phyloP scores from a whole-genome alignment of 1,140 invertebrate species.

The Trachymyrmex septentrionalis region DNA sequence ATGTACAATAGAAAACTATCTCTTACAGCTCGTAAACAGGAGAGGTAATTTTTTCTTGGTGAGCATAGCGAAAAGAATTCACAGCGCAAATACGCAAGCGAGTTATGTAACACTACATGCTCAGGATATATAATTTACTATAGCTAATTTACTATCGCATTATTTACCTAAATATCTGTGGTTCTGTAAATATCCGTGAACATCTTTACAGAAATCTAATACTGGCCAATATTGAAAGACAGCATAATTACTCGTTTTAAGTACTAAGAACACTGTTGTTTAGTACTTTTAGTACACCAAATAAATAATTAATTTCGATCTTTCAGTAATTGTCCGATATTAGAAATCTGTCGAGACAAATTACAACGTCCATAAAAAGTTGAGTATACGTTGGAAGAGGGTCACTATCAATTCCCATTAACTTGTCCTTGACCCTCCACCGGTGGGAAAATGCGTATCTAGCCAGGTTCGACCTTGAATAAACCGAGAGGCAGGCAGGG shows the following conservation, averaged over 20 bases:
- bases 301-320: too few relatives aligned
- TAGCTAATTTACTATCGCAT: neutral
- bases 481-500: neutral
- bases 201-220: too few relatives aligned
- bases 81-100: neutral
- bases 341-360: neutral
- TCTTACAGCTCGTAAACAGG: neutral
- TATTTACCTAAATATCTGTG: neutral
- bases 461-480: neutral
- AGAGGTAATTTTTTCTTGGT: neutral
- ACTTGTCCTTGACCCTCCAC: neutral
- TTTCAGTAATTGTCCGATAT: too few relatives aligned
- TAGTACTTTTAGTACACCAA: too few relatives aligned
- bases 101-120: neutral
- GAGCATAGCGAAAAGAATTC: neutral
- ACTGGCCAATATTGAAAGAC: too few relatives aligned
- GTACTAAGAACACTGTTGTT: too few relatives aligned
- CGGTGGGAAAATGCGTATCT: slow-evolving; percentile 8
- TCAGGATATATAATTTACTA: neutral
- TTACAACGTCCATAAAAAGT: neutral
- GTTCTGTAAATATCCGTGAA: too few relatives aligned
- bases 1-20: neutral
- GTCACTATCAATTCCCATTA: neutral
- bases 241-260: too few relatives aligned
- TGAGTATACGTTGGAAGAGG: neutral